Percentiles rank a stretch among this genome's conserved stretches.
Evolutionary conservation across 2,888 invertebrate species (phyloP).

Genomic region (Cantharis rufa): DNA sequence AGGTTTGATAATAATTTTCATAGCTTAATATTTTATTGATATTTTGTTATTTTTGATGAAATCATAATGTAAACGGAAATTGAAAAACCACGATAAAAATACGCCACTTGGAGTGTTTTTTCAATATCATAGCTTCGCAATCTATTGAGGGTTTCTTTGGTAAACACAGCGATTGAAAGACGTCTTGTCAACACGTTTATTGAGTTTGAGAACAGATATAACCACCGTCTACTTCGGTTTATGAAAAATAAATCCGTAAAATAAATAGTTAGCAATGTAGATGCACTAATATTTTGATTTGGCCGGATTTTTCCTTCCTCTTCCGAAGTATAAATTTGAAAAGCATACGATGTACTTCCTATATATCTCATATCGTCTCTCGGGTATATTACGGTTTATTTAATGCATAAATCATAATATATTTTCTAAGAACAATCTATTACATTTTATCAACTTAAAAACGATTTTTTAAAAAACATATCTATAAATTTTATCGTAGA

Average conservation of each 20-base stretch:
- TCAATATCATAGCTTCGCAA: constrained; percentile 37
- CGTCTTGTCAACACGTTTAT: constrained; percentile 48
- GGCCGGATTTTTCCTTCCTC: background rate
- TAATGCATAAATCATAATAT: background rate
- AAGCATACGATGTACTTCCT: background rate
- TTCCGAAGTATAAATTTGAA: background rate
- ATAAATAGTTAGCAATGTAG: constrained; percentile 39
- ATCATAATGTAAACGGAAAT: constrained; percentile 28
- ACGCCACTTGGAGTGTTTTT: constrained; percentile 32
- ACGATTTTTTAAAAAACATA: background rate
- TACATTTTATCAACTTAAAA: background rate
- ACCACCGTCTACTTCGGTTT: constrained; percentile 43
- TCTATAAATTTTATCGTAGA: background rate
- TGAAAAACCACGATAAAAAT: constrained; percentile 31
- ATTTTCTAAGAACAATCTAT: constrained; percentile 1
- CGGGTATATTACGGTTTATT: background rate
- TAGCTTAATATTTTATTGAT: background rate
- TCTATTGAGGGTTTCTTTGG: constrained; percentile 41
- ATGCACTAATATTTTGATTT: constrained; percentile 5
- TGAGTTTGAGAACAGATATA: constrained; percentile 46
- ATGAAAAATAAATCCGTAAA: constrained; percentile 51
- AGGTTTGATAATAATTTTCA: background rate
- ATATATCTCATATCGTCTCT: background rate
- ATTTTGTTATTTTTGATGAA: constrained; percentile 19
- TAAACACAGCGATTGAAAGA: constrained; percentile 43